phyloP scores from a whole-genome alignment of 2,113 vertebrate species.

The Chionomys nivalis region DNA sequence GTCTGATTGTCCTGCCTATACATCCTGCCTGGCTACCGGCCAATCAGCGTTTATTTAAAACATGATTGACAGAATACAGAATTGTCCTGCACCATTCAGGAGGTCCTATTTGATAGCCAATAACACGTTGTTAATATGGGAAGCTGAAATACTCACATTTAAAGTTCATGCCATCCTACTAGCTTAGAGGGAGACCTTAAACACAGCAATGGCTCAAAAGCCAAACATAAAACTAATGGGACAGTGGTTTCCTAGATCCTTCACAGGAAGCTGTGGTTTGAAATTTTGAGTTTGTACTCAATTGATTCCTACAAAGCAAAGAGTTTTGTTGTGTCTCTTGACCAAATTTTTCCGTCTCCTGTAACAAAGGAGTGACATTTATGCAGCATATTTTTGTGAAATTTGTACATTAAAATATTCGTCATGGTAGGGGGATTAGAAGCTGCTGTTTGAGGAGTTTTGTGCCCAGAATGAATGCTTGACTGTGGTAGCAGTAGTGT shows the following conservation, averaged over 20 bases:
- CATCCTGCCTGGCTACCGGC: too few species aligned
- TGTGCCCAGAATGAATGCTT: not conserved
- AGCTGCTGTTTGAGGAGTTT: not conserved
- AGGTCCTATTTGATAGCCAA: not conserved
- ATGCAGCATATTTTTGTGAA: not conserved
- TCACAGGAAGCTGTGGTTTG: not conserved
- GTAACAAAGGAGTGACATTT: not conserved
- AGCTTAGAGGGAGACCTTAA: not conserved
- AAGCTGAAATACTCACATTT: slow-evolving; percentile 25
- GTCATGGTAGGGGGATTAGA: slow-evolving; percentile 2
- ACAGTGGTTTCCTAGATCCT: not conserved
- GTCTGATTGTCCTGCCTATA: too few species aligned
- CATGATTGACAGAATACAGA: too few species aligned
- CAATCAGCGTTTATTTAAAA: too few species aligned
- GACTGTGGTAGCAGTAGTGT: not conserved
- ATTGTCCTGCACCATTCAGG: too few species aligned
- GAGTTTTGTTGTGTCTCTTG: slow-evolving; percentile 21
- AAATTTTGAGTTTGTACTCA: slow-evolving; percentile 22
- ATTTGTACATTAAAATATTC: not conserved
- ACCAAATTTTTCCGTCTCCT: not conserved
- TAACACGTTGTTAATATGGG: not conserved
- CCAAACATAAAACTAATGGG: not conserved
- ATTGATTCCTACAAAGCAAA: not conserved
- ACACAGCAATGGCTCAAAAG: not conserved
- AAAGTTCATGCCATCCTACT: not conserved